phyloP scores from a whole-genome alignment of 2,797 vertebrate genomes.

The Melanotaenia nigrans region DNA sequence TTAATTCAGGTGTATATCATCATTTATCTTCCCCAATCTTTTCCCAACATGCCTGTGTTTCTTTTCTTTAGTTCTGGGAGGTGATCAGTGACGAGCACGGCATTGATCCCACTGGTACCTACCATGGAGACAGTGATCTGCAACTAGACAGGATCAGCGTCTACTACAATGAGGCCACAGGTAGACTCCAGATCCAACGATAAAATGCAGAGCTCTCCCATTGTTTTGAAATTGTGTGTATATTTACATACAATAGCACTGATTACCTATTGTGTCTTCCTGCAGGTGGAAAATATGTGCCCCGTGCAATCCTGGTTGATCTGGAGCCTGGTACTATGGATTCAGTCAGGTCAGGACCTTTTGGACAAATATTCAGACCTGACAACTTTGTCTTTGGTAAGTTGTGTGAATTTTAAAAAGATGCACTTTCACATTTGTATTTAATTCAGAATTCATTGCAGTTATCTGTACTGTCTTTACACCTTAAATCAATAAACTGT shows the following conservation, averaged over 20 bases:
- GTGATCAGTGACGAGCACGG: slow-evolving; percentile 90
- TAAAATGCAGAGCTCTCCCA: not conserved
- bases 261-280: not conserved
- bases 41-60: not conserved
- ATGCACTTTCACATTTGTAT: not conserved
- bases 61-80: slow-evolving; percentile 87
- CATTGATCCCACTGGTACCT: slow-evolving; percentile 83
- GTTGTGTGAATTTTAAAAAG: slow-evolving; percentile 26
- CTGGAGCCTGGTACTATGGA: slow-evolving; percentile 97
- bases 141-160: slow-evolving; percentile 86
- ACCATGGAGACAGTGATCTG: slow-evolving; percentile 87
- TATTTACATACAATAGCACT: not conserved
- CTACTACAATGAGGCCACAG: slow-evolving; percentile 84
- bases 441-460: not conserved
- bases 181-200: slow-evolving; percentile 46
- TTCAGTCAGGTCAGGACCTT: slow-evolving; percentile 93
- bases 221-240: not conserved
- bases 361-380: slow-evolving; percentile 95
- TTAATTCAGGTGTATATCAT: not conserved
- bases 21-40: not conserved
- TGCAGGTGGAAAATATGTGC: slow-evolving; percentile 95
- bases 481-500: slow-evolving; percentile 6
- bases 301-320: slow-evolving; percentile 94
- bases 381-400: slow-evolving; percentile 98
- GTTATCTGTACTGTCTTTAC: not conserved